phyloP scores from a whole-genome alignment of 2,888 invertebrate species.

The Agrochola litura region DNA sequence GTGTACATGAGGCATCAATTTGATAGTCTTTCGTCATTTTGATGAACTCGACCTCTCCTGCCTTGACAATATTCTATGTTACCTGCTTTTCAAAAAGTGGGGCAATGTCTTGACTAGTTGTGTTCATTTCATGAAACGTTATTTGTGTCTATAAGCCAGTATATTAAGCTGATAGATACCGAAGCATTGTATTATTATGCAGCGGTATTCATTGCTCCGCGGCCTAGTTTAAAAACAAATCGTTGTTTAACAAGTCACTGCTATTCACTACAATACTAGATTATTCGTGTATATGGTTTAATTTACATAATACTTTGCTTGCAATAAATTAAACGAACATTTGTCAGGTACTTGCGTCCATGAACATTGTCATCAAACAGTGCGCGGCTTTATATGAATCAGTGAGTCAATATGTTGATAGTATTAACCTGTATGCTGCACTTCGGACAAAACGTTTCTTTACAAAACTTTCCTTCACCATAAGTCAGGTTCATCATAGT shows the following conservation, averaged over 20 bases:
- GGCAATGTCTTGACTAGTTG: not conserved
- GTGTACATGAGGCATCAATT: not conserved
- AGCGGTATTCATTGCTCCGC: slow-evolving; percentile 18
- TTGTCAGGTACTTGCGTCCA: not conserved
- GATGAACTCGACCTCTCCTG: not conserved
- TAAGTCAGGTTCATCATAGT: no score
- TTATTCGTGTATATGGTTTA: slow-evolving; percentile 34
- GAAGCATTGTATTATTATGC: slow-evolving; percentile 22
- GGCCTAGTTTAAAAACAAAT: slow-evolving; percentile 61
- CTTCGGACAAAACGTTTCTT: not conserved
- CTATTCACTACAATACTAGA: slow-evolving; percentile 28
- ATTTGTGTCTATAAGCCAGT: slow-evolving; percentile 6
- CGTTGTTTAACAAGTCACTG: slow-evolving; percentile 54
- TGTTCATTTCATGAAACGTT: not conserved
- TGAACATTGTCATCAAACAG: not conserved
- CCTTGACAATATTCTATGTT: not conserved
- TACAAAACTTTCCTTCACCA: not conserved
- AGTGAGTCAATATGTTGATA: not conserved
- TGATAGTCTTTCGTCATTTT: not conserved
- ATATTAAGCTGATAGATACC: slow-evolving; percentile 38
- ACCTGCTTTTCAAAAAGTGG: slow-evolving; percentile 3
- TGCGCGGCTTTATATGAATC: not conserved
- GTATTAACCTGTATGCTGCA: no score
- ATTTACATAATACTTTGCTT: slow-evolving; percentile 50
- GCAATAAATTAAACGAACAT: slow-evolving; percentile 41